Conservation (phyloP, 2,113 vertebrate species). For the Perca fluviatilis region DNA sequence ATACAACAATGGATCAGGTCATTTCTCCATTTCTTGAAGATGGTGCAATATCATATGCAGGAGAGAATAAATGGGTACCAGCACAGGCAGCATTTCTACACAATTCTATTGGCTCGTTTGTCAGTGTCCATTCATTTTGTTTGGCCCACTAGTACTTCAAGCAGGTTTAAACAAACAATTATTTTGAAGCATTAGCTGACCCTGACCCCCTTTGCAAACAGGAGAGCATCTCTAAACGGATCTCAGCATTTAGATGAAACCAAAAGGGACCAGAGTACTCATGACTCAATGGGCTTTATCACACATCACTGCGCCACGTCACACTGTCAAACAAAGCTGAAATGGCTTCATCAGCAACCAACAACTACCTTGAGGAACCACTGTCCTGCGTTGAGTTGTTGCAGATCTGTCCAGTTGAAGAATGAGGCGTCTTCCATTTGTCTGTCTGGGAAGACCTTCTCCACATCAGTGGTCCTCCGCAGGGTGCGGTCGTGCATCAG, state of each 20-base stretch:
- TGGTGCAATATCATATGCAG: neutral
- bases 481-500: slow-evolving; percentile 92
- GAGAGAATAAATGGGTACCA: neutral
- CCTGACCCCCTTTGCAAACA: neutral
- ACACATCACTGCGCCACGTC: neutral
- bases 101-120: neutral
- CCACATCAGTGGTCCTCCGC: slow-evolving; percentile 92
- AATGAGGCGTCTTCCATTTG: slow-evolving; percentile 83
- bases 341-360: neutral
- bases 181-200: slow-evolving; percentile 7
- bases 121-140: neutral
- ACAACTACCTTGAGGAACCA: slow-evolving; percentile 93
- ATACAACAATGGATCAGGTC: neutral
- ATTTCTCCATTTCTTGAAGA: neutral
- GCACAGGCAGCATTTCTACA: neutral
- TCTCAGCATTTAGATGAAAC: slow-evolving; percentile 19
- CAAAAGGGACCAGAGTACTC: neutral
- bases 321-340: neutral
- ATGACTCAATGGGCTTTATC: slow-evolving; percentile 9
- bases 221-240: neutral
- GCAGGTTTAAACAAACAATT: neutral
- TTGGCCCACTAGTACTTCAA: neutral
- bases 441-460: slow-evolving; percentile 87
- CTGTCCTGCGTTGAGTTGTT: slow-evolving; percentile 91
- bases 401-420: slow-evolving; percentile 96